Evolutionary conservation across 92 coral and sea anemone species (phyloP), one percentile per base, ranked within the genome.

Genomic region (Siderastrea siderea): DNA sequence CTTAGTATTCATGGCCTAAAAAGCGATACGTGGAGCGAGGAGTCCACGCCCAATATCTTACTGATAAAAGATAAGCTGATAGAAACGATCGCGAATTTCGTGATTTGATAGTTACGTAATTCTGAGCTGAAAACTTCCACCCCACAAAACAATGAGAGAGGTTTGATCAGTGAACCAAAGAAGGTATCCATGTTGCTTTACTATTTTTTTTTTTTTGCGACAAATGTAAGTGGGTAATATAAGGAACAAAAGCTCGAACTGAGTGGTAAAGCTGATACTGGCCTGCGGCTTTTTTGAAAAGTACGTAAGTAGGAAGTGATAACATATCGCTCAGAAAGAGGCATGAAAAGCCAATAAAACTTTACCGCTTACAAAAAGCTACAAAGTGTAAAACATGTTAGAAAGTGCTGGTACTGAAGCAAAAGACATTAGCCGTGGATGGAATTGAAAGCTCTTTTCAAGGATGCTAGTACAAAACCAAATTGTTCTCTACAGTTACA

Each of bases 21-120:
- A 47, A 63, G 48, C 6, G 17, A 78, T 65, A 79, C 17, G 62
- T 50, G 62, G 65, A 65, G 14, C 46, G 52, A 51, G 46, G 47
- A 51, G 17, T 79, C 65, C 46, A 14, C 49, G 70, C 16, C 62
- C 62, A 49, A 79, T 61, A 46, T 60, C 12, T 3, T 6, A 10
- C 53, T 77, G 12, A 14, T 26, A 44, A 17, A 79, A 64, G 71
- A 63, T 12, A 17, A 52, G 1, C 38, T 7, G 81, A 47, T 16
- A 38, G 45, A 13, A 38, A 43, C 45, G 38, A 26, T 26, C 0
- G 38, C 38, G 17, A 43, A 61, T 62, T 77, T 47, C 7, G 70
- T 43, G 82, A 46, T 63, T 60, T 49, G 10, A 80, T 38, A 26
- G 74, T 67, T 80, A 43, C 84, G 84, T 52, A 19, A 51, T 45